Evolutionary conservation across 1,140 invertebrate species (phyloP).

Genomic region (Uloborus diversus): DNA sequence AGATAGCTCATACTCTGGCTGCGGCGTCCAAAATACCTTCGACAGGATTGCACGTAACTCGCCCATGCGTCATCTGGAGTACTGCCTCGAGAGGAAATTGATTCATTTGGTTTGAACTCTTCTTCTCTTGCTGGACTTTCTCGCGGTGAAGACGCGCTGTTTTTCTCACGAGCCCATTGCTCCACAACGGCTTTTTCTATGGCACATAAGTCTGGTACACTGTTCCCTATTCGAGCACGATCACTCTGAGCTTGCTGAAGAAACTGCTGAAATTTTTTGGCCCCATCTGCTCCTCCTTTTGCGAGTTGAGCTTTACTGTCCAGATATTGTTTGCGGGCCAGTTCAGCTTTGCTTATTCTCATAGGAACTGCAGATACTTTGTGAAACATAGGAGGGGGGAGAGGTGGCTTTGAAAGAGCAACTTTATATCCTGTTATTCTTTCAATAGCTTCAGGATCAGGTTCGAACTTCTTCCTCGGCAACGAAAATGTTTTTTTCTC

Average conservation of each 20-base stretch:
- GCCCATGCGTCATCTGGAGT: conserved; percentile 44
- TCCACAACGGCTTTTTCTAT: conserved; percentile 39
- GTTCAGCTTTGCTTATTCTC: conserved; percentile 7
- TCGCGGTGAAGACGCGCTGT: neutral
- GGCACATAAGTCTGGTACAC: conserved; percentile 31
- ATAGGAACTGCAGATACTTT: neutral
- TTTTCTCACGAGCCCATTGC: conserved; percentile 34
- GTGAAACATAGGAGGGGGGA: conserved; percentile 15
- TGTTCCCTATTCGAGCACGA: conserved; percentile 30
- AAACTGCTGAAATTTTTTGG: conserved; percentile 41
- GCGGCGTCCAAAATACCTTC: conserved; percentile 15
- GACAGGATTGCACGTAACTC: conserved; percentile 30
- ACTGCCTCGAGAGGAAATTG: conserved; percentile 14
- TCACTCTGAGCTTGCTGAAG: conserved; percentile 34
- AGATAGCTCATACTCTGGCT: conserved; percentile 42
- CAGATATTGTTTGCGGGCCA: conserved; percentile 30
- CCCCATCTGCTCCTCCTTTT: neutral
- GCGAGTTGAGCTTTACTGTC: conserved; percentile 4
- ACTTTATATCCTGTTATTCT: conserved; percentile 49
- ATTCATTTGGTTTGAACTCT: conserved; percentile 1
- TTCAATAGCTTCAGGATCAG: conserved; percentile 48
- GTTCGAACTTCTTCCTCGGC: conserved; percentile 39
- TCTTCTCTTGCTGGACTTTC: conserved; percentile 11
- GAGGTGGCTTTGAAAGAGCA: conserved; percentile 24
- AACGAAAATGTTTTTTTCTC: conserved; percentile 11